A percentile compares a stretch with the other conserved stretches of the same genome.
These are phyloP conservation scores for Aurelia aurita DNA, from an alignment of 30 jellyfish, hydroid and myxozoan genomes.

Conservation along the genomic window DNA sequence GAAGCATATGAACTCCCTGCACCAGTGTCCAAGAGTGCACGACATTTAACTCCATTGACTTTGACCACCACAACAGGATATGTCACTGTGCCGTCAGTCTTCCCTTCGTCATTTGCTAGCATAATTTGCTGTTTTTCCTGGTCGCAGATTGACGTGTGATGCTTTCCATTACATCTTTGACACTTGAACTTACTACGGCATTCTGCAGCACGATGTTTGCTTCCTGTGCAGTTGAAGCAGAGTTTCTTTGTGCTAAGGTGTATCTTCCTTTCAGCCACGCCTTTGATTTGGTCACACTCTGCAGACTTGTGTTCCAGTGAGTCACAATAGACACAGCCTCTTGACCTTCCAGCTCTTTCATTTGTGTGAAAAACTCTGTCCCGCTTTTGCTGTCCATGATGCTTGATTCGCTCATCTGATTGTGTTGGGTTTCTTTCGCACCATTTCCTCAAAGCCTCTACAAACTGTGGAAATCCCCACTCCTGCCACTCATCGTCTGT, in stretches of 20 bases:
- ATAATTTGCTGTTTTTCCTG: slow-evolving; percentile 7
- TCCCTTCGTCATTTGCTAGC: slow-evolving; percentile 28
- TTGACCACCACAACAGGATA: slow-evolving; percentile 67
- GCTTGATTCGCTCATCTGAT: slow-evolving; percentile 2
- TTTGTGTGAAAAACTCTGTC: slow-evolving; percentile 17
- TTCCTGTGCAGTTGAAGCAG: slow-evolving; percentile 71
- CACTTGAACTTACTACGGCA: slow-evolving; percentile 55
- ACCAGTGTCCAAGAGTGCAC: slow-evolving; percentile 65
- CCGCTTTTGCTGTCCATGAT: not conserved
- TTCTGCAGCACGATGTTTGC: slow-evolving; percentile 62
- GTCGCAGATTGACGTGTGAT: slow-evolving; percentile 76
- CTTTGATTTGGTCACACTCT: slow-evolving; percentile 32
- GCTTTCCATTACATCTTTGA: slow-evolving; percentile 56
- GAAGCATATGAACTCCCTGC: slow-evolving; percentile 74
- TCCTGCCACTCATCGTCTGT: slow-evolving; percentile 78
- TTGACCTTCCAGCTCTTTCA: slow-evolving; percentile 13
- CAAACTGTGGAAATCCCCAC: slow-evolving; percentile 66
- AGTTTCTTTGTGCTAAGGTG: slow-evolving; percentile 34
- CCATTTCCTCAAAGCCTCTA: slow-evolving; percentile 69
- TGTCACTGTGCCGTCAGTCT: slow-evolving; percentile 22
- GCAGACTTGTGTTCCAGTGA: slow-evolving; percentile 23
- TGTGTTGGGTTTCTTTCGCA: slow-evolving; percentile 72
- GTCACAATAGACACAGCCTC: slow-evolving; percentile 59
- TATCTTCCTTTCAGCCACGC: slow-evolving; percentile 43
- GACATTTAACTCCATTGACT: slow-evolving; percentile 66